phyloP scores from a whole-genome alignment of 2,113 vertebrate genomes.

The Eonycteris spelaea region DNA sequence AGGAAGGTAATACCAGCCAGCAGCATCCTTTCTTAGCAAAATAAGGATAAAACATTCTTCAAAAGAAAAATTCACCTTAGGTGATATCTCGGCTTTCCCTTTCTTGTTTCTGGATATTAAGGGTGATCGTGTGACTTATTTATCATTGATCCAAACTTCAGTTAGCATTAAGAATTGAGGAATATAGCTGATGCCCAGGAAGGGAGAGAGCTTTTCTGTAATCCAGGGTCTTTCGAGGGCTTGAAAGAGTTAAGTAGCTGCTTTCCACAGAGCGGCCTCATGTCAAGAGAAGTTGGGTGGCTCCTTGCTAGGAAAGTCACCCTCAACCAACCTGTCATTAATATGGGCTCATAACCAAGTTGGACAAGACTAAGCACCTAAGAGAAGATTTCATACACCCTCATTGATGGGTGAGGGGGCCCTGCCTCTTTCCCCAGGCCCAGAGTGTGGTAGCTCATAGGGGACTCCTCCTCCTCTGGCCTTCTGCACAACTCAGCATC shows the following conservation, averaged over 20 bases:
- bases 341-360: neutral
- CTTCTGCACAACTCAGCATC: neutral
- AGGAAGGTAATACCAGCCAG: neutral
- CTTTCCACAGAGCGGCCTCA: neutral
- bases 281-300: neutral
- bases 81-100: neutral
- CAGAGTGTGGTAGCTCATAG: neutral
- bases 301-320: neutral
- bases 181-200: neutral
- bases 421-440: neutral
- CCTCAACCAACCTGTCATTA: neutral
- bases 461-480: neutral
- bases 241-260: neutral
- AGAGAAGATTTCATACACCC: neutral
- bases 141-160: neutral
- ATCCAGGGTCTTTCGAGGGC: neutral
- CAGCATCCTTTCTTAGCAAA: neutral
- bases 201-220: neutral
- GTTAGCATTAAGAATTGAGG: neutral
- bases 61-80: neutral
- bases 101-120: neutral
- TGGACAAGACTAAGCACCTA: neutral
- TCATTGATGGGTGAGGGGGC: neutral
- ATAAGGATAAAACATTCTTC: neutral
- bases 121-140: neutral